Conservation (phyloP, 1,140 invertebrate genomes). For the Ceratitis capitata region DNA sequence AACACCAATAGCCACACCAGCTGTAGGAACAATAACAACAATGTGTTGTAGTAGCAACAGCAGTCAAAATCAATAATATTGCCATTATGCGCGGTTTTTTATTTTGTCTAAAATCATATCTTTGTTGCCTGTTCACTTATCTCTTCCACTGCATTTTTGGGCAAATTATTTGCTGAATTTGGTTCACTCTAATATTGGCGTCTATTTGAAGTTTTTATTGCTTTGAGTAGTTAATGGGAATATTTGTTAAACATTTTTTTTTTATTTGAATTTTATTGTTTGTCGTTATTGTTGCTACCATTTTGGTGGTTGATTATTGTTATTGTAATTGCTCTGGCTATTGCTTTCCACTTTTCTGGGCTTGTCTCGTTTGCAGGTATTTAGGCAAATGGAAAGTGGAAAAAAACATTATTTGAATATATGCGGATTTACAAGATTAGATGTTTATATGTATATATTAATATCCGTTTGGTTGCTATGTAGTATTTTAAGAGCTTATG, state of each 20-base stretch:
- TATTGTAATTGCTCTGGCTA: not conserved
- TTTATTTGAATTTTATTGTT: too few relatives aligned
- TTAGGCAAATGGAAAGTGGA: conserved; percentile 1
- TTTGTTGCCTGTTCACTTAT: not conserved
- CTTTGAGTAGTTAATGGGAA: not conserved
- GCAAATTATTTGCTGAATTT: not conserved
- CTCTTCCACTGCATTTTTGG: not conserved
- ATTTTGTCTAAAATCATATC: not conserved
- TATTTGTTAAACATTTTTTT: not conserved
- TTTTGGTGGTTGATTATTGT: not conserved
- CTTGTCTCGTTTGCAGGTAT: not conserved
- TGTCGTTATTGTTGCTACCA: not conserved
- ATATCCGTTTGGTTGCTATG: too few relatives aligned
- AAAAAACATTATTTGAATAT: not conserved
- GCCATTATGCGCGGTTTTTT: conserved; percentile 16
- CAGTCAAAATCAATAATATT: conserved; percentile 35
- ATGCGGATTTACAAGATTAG: not conserved
- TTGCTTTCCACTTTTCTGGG: not conserved
- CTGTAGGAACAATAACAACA: not conserved
- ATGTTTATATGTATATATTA: too few relatives aligned
- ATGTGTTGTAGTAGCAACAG: not conserved
- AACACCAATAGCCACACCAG: too few relatives aligned
- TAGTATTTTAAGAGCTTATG: too few relatives aligned
- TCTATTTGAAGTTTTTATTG: not conserved
- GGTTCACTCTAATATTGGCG: not conserved